A percentile compares a stretch with the other conserved stretches of the same genome.
Evolutionary conservation across 2,797 vertebrate genomes (phyloP).

Genomic region (Tiaroga cobitis): DNA sequence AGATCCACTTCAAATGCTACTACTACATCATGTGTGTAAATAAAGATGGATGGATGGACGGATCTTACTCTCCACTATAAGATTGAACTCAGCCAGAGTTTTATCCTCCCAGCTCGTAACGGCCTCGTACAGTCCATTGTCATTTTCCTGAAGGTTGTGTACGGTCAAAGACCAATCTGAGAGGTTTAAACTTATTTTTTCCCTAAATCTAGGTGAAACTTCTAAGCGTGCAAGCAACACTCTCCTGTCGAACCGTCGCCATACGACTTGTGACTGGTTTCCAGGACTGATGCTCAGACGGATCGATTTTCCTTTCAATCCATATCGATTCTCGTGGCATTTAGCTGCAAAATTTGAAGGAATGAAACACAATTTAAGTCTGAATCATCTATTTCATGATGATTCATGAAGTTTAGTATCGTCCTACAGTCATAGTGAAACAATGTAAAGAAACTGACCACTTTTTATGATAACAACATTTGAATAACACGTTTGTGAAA

Average conservation of each 20-base stretch:
- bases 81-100: accelerated
- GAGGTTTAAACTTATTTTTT: not conserved
- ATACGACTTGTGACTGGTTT: not conserved
- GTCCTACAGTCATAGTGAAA: not conserved
- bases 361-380: not conserved
- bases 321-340: not conserved
- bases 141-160: conserved; percentile 27
- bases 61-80: conserved; percentile 67
- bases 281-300: not conserved
- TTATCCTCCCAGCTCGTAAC: accelerated
- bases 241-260: not conserved
- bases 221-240: accelerated
- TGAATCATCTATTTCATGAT: not conserved
- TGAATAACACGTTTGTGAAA: not conserved
- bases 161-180: conserved; percentile 47
- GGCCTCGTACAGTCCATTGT: conserved; percentile 51
- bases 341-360: not conserved
- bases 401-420: too few species aligned
- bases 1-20: too few species aligned
- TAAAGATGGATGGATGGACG: not conserved
- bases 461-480: not conserved
- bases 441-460: not conserved
- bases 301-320: not conserved
- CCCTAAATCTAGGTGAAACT: accelerated
- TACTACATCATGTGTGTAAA: not conserved